Evolutionary conservation across 1,140 invertebrate species (phyloP), one percentile per base, ranked within the genome.

Genomic region (Drosophila bifasciata): DNA sequence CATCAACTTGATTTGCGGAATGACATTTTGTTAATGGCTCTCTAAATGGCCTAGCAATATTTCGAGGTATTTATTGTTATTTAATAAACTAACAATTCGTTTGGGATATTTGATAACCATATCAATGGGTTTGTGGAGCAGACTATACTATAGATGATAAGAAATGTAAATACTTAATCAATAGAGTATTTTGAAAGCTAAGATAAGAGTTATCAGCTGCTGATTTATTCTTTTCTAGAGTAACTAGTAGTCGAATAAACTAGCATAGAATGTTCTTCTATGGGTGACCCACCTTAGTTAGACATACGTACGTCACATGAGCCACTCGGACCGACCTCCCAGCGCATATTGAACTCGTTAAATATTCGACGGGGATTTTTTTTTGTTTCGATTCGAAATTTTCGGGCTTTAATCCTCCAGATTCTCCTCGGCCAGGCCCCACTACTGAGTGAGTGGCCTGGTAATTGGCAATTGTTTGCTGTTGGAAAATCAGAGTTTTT

Each of bases 381-480:
- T 61, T 50, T 52, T 21, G 39, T 5, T 5, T 11, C 69, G 40
- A 72, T 72, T 55, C 39, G 50, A 28, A 56, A 73, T 73, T 72
- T 73, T 72, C n/a, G n/a, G 46, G 39, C 69, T 73, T 72, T 73
- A 72, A 73, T 73, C 55, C 58, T 17, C 15, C 23, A 19, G 40
- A 11, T 25, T 16, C 28, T 8, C 8, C 32, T 8, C n/a, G 4
- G 32, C 8, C 3, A 3, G 2, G 8, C 17, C 39, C 5, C 19
- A 9, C 39, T 11, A 11, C 19, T 44, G 16, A 39, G 17, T 43
- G 13, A 16, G 23, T 23, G n/a, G 16, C 17, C 40, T 50, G 25
- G 61, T 81, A 85, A 86, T 88, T 86, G 81, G 77, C 77, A 79
- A 75, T 83, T 81, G 77, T 70, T 80, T 59, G 77, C 5, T n/a